Base-by-base conservation (phyloP, 30 jellyfish, hydroid and myxozoan species). In the Hydractinia echinata region DNA sequence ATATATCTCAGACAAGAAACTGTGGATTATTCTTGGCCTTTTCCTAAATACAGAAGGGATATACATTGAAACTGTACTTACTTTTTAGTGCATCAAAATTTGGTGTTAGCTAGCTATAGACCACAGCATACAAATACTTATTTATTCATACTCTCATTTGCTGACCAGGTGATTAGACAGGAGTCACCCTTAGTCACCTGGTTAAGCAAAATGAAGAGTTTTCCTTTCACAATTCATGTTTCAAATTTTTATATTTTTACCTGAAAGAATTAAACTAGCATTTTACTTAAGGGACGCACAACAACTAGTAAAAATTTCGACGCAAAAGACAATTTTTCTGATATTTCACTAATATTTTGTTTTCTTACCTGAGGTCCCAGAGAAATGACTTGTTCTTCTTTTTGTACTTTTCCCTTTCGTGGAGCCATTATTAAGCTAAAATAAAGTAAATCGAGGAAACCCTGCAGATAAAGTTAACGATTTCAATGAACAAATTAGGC, bases 281-380 rank as follows among this genome's bases (percentile, higher is more conserved):
- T 68, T 11, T 11, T 60, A 60, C n/a, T 15, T 30, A 30, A 30
- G 44, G 44, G 44, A 30, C 44, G 44, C 44, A 30, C 1, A 30
- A 30, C 44, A 30, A 30, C 44, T 30, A 30, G 44, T 30, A 30
- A 30, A 30, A 30, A 30, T 30, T 30, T 2, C 1, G 2, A 30
- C 44, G 2, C 44, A 30, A 2, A 30, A 30, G 44, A 30, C 44
- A 30, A 30, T 2, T 30, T 30, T 2, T 30, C 44, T 30, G 44
- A 30, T 30, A 30, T 30, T 30, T 30, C 44, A 30, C 44, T 30
- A 30, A 16, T 60, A n/a, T n/a, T 62, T 5, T 8, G 78, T 48
- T 21, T 8, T 53, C 86, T 10, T 10, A 94, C 99, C 95, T 88
- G 96, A 4, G 99, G 99, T 10, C 99, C 99, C 16, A 94, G 97